These are phyloP conservation scores for Aphelenchoides bicaudatus DNA, from an alignment of 2,888 invertebrate genomes.

Conservation along the genomic window DNA sequence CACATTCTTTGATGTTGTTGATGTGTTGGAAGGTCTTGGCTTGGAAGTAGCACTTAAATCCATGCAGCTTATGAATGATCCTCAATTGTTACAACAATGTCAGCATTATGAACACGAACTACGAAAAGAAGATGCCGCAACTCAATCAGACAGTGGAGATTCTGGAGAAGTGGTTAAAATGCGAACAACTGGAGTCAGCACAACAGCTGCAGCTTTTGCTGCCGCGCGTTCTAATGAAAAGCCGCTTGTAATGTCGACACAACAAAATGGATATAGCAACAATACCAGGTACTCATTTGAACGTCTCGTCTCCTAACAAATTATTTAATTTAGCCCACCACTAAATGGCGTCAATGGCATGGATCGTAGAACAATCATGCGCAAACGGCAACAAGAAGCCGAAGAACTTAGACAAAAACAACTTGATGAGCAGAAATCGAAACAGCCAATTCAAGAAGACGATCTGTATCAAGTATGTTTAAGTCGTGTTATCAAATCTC, in stretches of 20 bases:
- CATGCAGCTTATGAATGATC: slow-evolving; percentile 40
- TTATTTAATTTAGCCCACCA: too few relatives aligned
- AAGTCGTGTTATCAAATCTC: too few relatives aligned
- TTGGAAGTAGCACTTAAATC: slow-evolving; percentile 62
- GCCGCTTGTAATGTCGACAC: too few relatives aligned
- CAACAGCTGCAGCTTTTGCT: slow-evolving; percentile 16
- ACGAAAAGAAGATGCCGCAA: slow-evolving; percentile 53
- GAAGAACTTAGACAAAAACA: slow-evolving; percentile 28
- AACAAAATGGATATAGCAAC: too few relatives aligned
- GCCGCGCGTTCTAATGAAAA: too few relatives aligned
- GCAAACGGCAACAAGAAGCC: slow-evolving; percentile 40
- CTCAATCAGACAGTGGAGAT: slow-evolving; percentile 48
- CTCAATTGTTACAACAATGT: slow-evolving; percentile 55
- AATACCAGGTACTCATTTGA: too few relatives aligned
- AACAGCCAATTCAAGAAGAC: slow-evolving; percentile 5
- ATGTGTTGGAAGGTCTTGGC: slow-evolving; percentile 81
- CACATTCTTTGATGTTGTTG: slow-evolving; percentile 93
- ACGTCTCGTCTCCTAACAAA: too few relatives aligned
- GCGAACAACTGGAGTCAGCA: slow-evolving; percentile 18
- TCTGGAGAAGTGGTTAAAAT: slow-evolving; percentile 36
- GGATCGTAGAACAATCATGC: slow-evolving; percentile 40
- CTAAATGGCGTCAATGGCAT: too few relatives aligned
- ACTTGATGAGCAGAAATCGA: neutral
- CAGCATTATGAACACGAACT: slow-evolving; percentile 57
- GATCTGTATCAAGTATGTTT: too few relatives aligned